Percentiles rank a stretch among this genome's conserved stretches.
These are phyloP conservation scores for Actenoides lindsayi DNA, from an alignment of 2,113 vertebrate species.

Conservation along the genomic window DNA sequence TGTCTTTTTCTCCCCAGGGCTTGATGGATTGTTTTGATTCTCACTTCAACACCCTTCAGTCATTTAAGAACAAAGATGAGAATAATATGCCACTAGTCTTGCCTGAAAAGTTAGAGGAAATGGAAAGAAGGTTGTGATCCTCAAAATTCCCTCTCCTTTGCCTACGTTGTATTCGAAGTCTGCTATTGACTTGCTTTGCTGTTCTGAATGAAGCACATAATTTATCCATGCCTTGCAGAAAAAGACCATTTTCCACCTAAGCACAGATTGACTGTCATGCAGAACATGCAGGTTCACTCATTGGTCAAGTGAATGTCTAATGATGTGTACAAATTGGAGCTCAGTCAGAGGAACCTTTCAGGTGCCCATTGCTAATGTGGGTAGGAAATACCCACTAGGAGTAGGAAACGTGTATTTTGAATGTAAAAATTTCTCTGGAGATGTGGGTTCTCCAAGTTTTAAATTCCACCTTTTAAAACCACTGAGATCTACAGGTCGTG, in stretches of 20 bases:
- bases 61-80: slow-evolving; percentile 86
- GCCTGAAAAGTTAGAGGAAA: slow-evolving; percentile 88
- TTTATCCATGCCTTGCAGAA: not conserved
- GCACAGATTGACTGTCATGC: not conserved
- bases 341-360: not conserved
- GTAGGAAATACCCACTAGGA: not conserved
- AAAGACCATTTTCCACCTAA: not conserved
- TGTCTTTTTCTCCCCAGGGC: slow-evolving; percentile 73
- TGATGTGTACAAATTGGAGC: not conserved
- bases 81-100: slow-evolving; percentile 81
- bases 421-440: not conserved
- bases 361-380: not conserved
- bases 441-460: not conserved
- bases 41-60: slow-evolving; percentile 79
- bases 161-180: not conserved
- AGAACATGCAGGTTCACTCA: not conserved
- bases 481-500: not conserved
- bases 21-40: slow-evolving; percentile 83
- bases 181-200: not conserved
- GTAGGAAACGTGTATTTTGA: not conserved
- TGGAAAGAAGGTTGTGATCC: slow-evolving; percentile 85
- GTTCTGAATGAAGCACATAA: not conserved
- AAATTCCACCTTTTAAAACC: not conserved
- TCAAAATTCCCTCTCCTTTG: not conserved
- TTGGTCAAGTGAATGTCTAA: not conserved